Conservation (phyloP, 2,888 invertebrate genomes). For the Torymus tubicola region DNA sequence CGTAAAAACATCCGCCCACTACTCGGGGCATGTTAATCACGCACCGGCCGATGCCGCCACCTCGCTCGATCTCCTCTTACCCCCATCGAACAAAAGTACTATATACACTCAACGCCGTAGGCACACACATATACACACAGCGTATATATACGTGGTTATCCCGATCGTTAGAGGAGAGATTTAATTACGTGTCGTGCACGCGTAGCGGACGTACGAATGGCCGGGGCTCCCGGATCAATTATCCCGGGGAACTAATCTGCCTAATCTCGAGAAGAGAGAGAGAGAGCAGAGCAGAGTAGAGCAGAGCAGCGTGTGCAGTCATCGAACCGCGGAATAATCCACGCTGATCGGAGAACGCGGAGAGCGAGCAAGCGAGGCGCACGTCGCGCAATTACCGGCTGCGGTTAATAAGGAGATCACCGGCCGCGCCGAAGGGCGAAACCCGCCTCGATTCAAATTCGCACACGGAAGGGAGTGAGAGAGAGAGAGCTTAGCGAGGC, state of each 20-base stretch:
- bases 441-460: constrained; percentile 19
- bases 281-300: neutral
- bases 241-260: constrained; percentile 71
- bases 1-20: constrained; percentile 5
- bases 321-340: constrained; percentile 74
- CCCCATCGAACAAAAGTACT: constrained; percentile 1
- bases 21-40: constrained; percentile 37
- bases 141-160: constrained; percentile 27
- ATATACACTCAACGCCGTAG: too few species aligned
- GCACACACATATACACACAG: too few species aligned
- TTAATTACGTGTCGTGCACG: constrained; percentile 54
- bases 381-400: constrained; percentile 74
- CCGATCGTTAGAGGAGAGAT: constrained; percentile 45
- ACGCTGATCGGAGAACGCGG: constrained; percentile 66
- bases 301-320: constrained; percentile 42
- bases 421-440: constrained; percentile 58
- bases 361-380: constrained; percentile 41
- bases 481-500: neutral
- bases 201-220: constrained; percentile 20
- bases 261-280: constrained; percentile 68
- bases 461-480: neutral
- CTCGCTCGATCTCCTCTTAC: neutral
- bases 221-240: constrained; percentile 56
- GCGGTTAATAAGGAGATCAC: constrained; percentile 76
- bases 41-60: constrained; percentile 33